Conservation (phyloP, 2,888 invertebrate species). For the Synergus japonicus region DNA sequence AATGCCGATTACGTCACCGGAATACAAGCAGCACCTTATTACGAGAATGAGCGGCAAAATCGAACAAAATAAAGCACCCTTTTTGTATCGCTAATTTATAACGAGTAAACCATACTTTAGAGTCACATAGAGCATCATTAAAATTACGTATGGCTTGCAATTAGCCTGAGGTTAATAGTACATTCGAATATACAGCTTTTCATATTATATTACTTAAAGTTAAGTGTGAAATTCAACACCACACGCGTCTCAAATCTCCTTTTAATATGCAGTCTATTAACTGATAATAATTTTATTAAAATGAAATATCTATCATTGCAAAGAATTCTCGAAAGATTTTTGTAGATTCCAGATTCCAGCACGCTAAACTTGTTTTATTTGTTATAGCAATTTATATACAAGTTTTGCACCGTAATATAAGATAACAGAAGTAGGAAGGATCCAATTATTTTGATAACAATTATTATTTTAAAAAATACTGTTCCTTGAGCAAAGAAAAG, state of each 20-base stretch:
- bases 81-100: background rate
- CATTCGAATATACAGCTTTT: background rate
- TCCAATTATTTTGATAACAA: background rate
- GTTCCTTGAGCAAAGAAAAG: background rate
- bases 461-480: background rate
- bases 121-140: background rate
- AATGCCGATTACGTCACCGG: conserved; percentile 25
- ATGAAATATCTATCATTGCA: too few species aligned
- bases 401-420: background rate
- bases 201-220: background rate
- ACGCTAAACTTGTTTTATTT: too few species aligned
- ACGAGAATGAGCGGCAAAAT: conserved; percentile 1
- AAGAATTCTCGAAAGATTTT: too few species aligned
- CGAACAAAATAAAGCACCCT: background rate
- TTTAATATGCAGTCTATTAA: background rate
- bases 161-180: conserved; percentile 6
- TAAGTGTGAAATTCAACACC: background rate
- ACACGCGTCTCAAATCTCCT: conserved; percentile 17
- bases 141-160: background rate
- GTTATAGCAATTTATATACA: too few species aligned
- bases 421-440: background rate
- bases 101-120: background rate
- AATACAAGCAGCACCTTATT: conserved; percentile 24
- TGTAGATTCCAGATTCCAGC: too few species aligned
- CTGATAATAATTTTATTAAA: too few species aligned